Evolutionary conservation across 2,113 vertebrate genomes (phyloP).

Genomic region (Aplodontia rufa): DNA sequence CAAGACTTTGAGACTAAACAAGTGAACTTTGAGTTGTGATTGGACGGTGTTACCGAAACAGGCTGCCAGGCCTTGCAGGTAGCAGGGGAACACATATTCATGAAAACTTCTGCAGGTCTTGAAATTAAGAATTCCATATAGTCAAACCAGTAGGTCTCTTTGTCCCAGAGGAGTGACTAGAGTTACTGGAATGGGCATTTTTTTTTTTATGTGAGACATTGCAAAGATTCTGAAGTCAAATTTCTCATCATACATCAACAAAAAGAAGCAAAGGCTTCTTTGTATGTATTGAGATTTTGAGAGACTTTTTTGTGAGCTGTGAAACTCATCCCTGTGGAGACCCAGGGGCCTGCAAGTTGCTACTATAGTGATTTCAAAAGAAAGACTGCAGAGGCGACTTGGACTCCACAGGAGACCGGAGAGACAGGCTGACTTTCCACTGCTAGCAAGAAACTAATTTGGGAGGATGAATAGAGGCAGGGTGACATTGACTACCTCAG

Average conservation of each 20-base stretch:
- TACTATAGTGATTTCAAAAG: slow-evolving; percentile 34
- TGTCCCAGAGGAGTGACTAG: slow-evolving; percentile 8
- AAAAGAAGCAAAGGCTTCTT: neutral
- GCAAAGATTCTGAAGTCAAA: slow-evolving; percentile 7
- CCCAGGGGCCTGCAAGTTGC: neutral
- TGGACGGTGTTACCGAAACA: neutral
- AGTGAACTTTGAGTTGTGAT: neutral
- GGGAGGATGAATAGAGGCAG: slow-evolving; percentile 23
- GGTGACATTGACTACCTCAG: neutral
- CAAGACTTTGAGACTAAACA: neutral
- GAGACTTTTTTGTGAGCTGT: slow-evolving; percentile 49
- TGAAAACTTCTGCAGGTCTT: neutral
- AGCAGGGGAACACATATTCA: neutral
- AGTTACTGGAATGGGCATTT: neutral
- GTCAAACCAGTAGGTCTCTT: neutral
- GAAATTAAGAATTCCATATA: neutral
- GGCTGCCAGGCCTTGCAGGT: neutral
- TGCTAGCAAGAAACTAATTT: slow-evolving; percentile 47
- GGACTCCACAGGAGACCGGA: slow-evolving; percentile 31
- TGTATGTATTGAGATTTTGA: slow-evolving; percentile 9
- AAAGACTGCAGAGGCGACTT: slow-evolving; percentile 12
- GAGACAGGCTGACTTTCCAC: neutral
- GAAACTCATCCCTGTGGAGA: slow-evolving; percentile 12
- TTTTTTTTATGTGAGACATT: neutral
- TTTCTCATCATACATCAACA: neutral